Percentiles rank a stretch among this genome's conserved stretches.
Conservation (phyloP, 2,797 vertebrate species). For the Brachyrhaphis roseni region DNA sequence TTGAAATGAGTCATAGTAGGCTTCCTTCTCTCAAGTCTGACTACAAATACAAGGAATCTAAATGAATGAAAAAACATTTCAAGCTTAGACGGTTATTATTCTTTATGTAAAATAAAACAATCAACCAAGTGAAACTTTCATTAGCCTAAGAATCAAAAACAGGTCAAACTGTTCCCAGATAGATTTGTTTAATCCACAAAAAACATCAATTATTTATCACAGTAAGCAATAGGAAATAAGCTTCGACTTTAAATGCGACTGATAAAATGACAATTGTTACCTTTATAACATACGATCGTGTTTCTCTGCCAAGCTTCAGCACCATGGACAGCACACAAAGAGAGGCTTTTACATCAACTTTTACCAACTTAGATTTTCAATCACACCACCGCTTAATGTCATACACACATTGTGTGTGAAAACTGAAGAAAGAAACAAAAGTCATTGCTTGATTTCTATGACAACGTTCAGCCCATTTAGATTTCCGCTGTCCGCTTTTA, state of each 20-base stretch:
- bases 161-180: not conserved
- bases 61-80: not conserved
- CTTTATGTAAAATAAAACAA: not conserved
- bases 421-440: not conserved
- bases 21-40: not conserved
- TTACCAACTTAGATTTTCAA: not conserved
- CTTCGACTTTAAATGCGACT: too few species aligned
- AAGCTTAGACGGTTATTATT: not conserved
- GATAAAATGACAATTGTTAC: not conserved
- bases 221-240: not conserved
- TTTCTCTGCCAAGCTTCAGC: not conserved
- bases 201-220: not conserved
- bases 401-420: not conserved
- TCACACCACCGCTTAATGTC: not conserved
- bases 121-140: not conserved
- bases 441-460: not conserved
- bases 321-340: slow-evolving; percentile 5
- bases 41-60: not conserved
- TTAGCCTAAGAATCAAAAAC: not conserved
- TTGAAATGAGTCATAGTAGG: slow-evolving; percentile 3
- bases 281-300: not conserved
- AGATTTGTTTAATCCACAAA: not conserved
- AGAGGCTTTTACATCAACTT: not conserved
- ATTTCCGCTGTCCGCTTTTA: not conserved
- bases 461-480: not conserved